Conservation (phyloP, 2,888 invertebrate genomes). For the Eutolmus rufibarbis region DNA sequence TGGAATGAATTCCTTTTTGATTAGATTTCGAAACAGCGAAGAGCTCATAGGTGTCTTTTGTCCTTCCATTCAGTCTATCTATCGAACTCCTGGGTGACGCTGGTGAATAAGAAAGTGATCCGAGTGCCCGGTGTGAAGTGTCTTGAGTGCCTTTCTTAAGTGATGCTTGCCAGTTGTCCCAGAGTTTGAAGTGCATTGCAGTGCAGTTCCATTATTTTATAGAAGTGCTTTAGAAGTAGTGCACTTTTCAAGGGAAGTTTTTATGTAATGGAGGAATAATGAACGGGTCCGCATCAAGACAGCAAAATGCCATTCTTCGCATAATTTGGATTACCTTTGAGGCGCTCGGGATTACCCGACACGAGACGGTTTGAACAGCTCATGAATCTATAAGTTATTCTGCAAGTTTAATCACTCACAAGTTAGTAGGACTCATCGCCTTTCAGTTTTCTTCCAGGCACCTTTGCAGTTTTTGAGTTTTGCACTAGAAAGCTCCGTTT, state of each 20-base stretch:
- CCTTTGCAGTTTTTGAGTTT: not conserved
- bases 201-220: not conserved
- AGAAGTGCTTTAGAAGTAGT: not conserved
- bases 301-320: constrained; percentile 39
- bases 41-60: constrained; percentile 52
- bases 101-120: not conserved
- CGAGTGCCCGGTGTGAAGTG: not conserved
- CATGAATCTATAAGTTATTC: constrained; percentile 30
- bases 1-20: constrained; percentile 47
- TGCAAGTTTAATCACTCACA: constrained; percentile 20
- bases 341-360: constrained; percentile 43
- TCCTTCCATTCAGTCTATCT: constrained; percentile 42
- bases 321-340: constrained; percentile 47
- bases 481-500: not conserved
- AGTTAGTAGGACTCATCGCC: constrained; percentile 20
- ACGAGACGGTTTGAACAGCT: constrained; percentile 43
- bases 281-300: constrained; percentile 34
- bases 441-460: not conserved
- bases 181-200: not conserved
- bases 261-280: constrained; percentile 12
- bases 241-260: not conserved
- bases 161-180: not conserved
- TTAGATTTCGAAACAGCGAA: constrained; percentile 51
- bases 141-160: constrained; percentile 4
- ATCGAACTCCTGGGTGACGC: constrained; percentile 20